Evolutionary conservation across 2,797 vertebrate genomes (phyloP).

Genomic region (Calcarius lapponicus): DNA sequence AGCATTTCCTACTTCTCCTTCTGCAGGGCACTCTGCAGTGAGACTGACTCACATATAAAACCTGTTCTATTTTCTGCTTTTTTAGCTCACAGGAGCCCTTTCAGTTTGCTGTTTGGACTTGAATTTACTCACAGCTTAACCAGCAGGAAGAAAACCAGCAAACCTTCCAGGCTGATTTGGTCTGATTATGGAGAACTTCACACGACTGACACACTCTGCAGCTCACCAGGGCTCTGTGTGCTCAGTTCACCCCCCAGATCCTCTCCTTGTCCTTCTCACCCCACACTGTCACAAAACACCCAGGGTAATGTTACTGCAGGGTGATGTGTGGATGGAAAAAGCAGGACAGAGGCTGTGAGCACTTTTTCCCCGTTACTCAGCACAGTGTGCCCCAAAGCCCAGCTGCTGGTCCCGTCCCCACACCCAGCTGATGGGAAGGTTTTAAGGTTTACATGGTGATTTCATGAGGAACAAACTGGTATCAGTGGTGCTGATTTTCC

Average conservation of each 20-base stretch:
- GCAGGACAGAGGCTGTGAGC: neutral
- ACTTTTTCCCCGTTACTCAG: neutral
- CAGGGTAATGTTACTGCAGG: neutral
- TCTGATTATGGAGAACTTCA: neutral
- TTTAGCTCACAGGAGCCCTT: neutral
- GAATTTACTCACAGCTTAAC: neutral
- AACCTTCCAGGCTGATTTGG: neutral
- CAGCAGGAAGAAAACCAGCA: neutral
- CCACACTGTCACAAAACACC: neutral
- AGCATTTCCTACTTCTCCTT: constrained; percentile 62
- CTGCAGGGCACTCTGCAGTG: constrained; percentile 7
- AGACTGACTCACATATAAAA: neutral
- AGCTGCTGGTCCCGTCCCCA: neutral
- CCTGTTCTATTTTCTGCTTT: neutral
- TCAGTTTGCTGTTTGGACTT: neutral
- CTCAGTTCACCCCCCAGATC: neutral
- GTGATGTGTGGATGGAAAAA: neutral
- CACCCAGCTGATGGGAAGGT: neutral
- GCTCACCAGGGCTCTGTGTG: neutral
- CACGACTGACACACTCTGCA: neutral
- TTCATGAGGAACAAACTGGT: neutral
- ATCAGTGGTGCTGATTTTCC: neutral
- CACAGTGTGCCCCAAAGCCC: neutral
- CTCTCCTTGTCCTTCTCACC: neutral
- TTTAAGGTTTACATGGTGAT: neutral